Conservation (phyloP, 2,888 invertebrate genomes). For the Stictocephala bisonia region DNA sequence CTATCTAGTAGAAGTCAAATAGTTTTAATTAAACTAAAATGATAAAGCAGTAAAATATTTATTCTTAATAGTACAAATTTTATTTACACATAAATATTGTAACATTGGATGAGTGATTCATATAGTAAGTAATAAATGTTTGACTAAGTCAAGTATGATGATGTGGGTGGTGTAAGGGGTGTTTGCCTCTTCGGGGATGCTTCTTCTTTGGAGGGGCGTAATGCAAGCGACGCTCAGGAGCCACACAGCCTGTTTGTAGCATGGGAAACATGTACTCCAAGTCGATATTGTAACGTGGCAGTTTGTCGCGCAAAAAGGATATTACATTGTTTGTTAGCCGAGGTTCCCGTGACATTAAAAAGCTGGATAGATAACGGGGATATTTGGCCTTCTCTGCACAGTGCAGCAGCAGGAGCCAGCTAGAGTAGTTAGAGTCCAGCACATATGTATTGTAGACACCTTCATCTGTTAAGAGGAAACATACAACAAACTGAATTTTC, state of each 20-base stretch:
- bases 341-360: conserved; percentile 77
- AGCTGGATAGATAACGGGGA: conserved; percentile 83
- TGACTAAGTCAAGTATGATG: too few species aligned
- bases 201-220: conserved; percentile 40
- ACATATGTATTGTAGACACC: conserved; percentile 91
- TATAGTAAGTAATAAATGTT: too few species aligned
- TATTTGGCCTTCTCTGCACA: conserved; percentile 86
- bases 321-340: conserved; percentile 75
- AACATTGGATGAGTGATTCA: too few species aligned
- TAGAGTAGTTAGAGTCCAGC: conserved; percentile 84
- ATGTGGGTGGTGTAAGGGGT: conserved; percentile 64
- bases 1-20: too few species aligned
- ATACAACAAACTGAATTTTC: neutral
- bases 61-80: too few species aligned
- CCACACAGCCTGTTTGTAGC: conserved; percentile 75
- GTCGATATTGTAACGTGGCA: conserved; percentile 82
- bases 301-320: conserved; percentile 78
- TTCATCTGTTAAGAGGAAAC: conserved; percentile 65
- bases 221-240: conserved; percentile 44
- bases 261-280: conserved; percentile 86
- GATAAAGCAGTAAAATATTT: too few species aligned
- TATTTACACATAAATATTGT: too few species aligned
- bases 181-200: conserved; percentile 61
- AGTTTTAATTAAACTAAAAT: too few species aligned
- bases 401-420: conserved; percentile 85